Conservation (phyloP, 2,113 vertebrate species). For the Platanista minor region DNA sequence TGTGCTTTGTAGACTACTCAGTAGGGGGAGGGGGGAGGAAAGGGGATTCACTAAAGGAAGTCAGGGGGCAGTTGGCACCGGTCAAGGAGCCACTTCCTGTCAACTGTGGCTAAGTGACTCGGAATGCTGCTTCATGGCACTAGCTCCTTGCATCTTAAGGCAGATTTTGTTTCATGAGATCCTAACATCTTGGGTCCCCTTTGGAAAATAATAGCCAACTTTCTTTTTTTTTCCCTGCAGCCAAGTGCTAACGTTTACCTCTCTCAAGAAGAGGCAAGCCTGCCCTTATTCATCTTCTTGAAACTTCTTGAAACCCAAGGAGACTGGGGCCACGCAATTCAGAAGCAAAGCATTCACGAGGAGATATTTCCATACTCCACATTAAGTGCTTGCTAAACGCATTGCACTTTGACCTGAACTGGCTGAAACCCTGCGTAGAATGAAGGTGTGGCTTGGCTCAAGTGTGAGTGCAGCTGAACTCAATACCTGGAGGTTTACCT, state of each 20-base stretch:
- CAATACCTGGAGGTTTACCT: not conserved
- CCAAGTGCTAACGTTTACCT: not conserved
- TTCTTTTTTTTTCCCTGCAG: not conserved
- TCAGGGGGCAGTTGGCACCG: not conserved
- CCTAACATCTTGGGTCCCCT: not conserved
- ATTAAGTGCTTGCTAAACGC: not conserved
- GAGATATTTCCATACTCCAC: not conserved
- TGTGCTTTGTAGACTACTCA: not conserved
- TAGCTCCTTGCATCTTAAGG: not conserved
- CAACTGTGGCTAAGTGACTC: not conserved
- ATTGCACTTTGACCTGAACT: conserved; percentile 34
- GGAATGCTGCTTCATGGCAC: not conserved
- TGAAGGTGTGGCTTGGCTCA: not conserved
- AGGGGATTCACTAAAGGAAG: not conserved
- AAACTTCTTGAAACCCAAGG: not conserved
- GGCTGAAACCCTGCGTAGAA: not conserved
- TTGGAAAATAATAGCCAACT: not conserved
- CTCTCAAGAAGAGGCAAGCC: not conserved
- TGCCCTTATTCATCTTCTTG: not conserved
- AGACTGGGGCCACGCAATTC: not conserved
- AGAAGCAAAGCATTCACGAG: not conserved
- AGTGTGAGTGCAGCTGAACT: not conserved
- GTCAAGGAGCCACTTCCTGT: not conserved
- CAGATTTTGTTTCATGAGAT: not conserved
- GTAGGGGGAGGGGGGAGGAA: not conserved